These are phyloP conservation scores for Lytechinus pictus DNA, from an alignment of 35 echinoderm and acorn worm genomes.

Conservation along the genomic window DNA sequence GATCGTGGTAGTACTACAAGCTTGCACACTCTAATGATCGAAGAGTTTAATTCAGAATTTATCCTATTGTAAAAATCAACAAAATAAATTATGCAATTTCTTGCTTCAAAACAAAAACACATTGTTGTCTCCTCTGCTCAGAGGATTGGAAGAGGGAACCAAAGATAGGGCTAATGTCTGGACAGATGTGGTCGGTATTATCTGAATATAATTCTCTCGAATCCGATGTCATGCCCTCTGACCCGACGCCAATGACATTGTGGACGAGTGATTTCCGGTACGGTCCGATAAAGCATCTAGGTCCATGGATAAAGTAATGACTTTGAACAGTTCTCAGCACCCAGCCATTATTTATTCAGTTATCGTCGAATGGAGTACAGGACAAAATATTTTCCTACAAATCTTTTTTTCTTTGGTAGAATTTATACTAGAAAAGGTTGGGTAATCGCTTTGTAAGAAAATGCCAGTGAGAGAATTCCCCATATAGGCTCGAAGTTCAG, in stretches of 20 bases:
- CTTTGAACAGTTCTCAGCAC: slow-evolving; percentile 17
- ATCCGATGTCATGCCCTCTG: neutral
- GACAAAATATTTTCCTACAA: neutral
- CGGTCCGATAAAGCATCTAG: neutral
- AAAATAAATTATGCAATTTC: neutral
- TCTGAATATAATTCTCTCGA: neutral
- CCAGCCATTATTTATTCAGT: neutral
- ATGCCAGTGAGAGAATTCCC: neutral
- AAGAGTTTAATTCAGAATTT: neutral
- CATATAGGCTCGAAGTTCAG: neutral
- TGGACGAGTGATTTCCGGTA: neutral
- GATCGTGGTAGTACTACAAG: too few species aligned
- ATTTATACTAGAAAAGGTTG: neutral
- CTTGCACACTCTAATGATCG: neutral
- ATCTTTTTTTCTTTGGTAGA: too few species aligned
- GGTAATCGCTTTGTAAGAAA: neutral
- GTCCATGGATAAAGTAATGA: neutral
- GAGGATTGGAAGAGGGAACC: neutral
- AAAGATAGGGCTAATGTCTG: neutral
- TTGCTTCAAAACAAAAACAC: neutral
- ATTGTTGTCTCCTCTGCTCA: neutral
- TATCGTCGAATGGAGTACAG: neutral
- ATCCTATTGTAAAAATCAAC: neutral
- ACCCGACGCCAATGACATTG: slow-evolving; percentile 9
- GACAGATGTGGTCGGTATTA: neutral